Base-by-base conservation (phyloP, 2,888 invertebrate species). In the Caenorhabditis wallacei region DNA sequence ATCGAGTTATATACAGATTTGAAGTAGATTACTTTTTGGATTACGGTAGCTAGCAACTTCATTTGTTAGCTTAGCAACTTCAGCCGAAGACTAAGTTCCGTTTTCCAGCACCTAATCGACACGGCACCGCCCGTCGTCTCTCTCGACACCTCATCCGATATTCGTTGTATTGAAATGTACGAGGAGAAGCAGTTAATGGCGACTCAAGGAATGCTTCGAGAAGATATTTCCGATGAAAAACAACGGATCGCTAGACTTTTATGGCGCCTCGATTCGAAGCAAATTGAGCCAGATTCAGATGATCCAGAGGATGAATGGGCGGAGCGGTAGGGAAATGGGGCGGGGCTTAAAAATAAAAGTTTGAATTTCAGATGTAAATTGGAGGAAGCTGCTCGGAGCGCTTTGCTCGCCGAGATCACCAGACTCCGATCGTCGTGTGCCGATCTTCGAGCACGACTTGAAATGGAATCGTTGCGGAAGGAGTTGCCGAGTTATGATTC, bases 121-220 rank as follows among this genome's bases (percentile, higher is more conserved):
- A 24, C 75, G 26, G 26, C 56, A 18, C 51, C 82, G 11, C 80
- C 59, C 20, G 40, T 63, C 11, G 53, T 48, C 5, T 46, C 81
- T 1, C 66, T 64, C 11, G 64, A 56, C 24, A 20, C 43, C 5
- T 57, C 66, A 4, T 18, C 78, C 10, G 81, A 80, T 30, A 70
- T 69, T 48, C 63, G 83, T 37, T 86, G 85, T 46, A 72, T 74
- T 35, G 85, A 88, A 70, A 88, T 88, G 85, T 89, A 85, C 66
- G 85, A 90, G 40, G 91, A 91, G 71, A 91, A 91, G 59, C 91
- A 91, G 79, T 79, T 91, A 78, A 82, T 91, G 79, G 91, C 91
- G 26, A 84, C 88, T 1, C 90, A 90, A 56, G 86, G 82, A 22
- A 80, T 76, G 68, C 63, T 87, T 10, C 82, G 80, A 24, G 81